Base-by-base conservation (phyloP, 1,140 invertebrate species). In the Monomorium pharaonis region DNA sequence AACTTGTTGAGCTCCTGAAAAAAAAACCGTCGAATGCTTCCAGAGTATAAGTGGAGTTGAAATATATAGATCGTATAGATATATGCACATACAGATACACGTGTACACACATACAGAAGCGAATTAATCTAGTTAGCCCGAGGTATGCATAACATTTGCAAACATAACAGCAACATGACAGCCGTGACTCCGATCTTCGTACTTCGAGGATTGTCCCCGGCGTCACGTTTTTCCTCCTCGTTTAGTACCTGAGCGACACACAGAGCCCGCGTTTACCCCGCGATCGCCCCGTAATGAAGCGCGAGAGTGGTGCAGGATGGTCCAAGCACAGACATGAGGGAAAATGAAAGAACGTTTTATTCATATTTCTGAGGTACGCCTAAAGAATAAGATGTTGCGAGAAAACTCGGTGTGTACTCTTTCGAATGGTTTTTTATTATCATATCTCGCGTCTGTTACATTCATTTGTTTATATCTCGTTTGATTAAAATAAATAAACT, bases 11-110 rank as follows among this genome's bases (percentile, higher is more conserved):
- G 74, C 3, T 76, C 63, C 54, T 18, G 83, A 85, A 42, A 51
- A 88, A 51, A 62, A 63, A 63, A 62, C n/a, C 30, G 69, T 88
- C 72, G 30, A 87, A 88, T 88, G 84, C 87, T 89, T 89, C 87
- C 87, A 88, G 49, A 76, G 18, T 77, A 37, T 49, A 72, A 56
- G 56, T 42, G 72, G n/a, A 75, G 27, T 58, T 76, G 56, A 10
- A n/a, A 78, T 42, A 65, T 30, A 24, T 51, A 54, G 4, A 83
- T 62, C n/a, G 33, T 75, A 54, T 58, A 30, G 37, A 65, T 51
- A 72, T 27, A 27, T 27, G 47, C 12, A 76, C 9, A 44, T 14
- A 56, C 27, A 83, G 0, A 76, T 18, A 77, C n/a, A 42, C 18
- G 47, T 18, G 3, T 14, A 47, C 30, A 44, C 51, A 56, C 33